Evolutionary conservation across 2,113 vertebrate species (phyloP), one percentile per base, ranked within the genome.

Genomic region (Columba janthina): DNA sequence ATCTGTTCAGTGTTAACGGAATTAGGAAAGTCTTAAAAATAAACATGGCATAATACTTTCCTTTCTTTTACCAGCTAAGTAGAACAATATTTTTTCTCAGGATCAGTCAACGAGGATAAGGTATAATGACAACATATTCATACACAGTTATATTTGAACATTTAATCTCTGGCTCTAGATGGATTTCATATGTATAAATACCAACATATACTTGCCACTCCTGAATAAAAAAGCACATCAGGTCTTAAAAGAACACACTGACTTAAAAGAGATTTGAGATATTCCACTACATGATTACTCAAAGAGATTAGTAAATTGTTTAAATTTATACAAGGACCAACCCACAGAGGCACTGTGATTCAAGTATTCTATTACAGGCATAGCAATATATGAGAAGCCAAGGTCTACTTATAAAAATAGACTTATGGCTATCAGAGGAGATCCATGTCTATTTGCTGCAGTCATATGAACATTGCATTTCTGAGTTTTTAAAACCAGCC

Each of bases 1-100:
- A 84, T 56, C 75, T 95, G 69, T 38, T 88, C 38, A 79, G 44
- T 22, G 31, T 29, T 90, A 91, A 73, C n/a, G 53, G 42, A 88
- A 95, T 85, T 88, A 90, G 66, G 31, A 42, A 84, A 69, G 53
- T 57, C 71, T 66, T 85, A 88, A 85, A 92, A 83, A 91, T 54
- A 93, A 89, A 85, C 38, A 60, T 1, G 4, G 18, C 2, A 0
- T 80, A 88, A 88, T 76, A 87, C 34, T 76, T 87, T 80, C 67
- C 50, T 86, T 88, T 76, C 22, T 88, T 92, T 64, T 54, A 75
- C 28, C 29, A 75, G 65, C 25, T 69, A 74, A 82, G 44, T 21
- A 88, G 34, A 76, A 64, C 20, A 85, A 1, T 67, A 42, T 20
- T 67, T 86, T 78, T 75, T 60, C 77, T 61, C 19, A 36, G 15